Conservation (phyloP, 2,113 vertebrate species). For the Sprattus sprattus region DNA sequence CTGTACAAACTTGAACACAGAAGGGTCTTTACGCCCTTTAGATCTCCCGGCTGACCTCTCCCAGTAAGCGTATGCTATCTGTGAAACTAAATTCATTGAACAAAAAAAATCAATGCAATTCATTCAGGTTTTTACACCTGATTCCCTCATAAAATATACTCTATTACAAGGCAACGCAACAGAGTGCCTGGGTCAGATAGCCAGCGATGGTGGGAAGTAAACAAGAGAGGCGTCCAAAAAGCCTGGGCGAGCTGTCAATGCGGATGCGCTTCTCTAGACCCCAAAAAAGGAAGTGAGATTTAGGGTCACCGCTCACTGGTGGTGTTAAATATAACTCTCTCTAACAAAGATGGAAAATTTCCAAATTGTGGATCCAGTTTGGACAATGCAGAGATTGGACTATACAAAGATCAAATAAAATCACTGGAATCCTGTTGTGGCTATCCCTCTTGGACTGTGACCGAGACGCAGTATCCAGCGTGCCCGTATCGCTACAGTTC, state of each 20-base stretch:
- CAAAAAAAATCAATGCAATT: neutral
- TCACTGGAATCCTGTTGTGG: neutral
- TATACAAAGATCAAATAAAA: neutral
- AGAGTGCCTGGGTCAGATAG: neutral
- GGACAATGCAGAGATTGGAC: neutral
- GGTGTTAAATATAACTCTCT: neutral
- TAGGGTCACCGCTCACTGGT: neutral
- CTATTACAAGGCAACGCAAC: neutral
- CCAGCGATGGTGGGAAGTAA: neutral
- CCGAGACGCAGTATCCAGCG: neutral
- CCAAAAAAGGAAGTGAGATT: neutral
- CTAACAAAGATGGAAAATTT: neutral
- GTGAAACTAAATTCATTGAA: neutral
- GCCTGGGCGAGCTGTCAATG: neutral
- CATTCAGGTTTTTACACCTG: neutral
- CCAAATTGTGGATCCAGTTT: neutral
- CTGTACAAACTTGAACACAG: neutral
- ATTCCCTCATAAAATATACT: neutral
- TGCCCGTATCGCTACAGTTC: neutral
- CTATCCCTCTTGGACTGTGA: neutral
- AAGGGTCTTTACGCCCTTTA: neutral
- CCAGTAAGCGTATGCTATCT: neutral
- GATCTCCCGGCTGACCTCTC: neutral
- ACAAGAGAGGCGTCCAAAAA: neutral
- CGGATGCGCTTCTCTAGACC: neutral